phyloP scores from a whole-genome alignment of 1,140 invertebrate species.

The Eufriesea mexicana region DNA sequence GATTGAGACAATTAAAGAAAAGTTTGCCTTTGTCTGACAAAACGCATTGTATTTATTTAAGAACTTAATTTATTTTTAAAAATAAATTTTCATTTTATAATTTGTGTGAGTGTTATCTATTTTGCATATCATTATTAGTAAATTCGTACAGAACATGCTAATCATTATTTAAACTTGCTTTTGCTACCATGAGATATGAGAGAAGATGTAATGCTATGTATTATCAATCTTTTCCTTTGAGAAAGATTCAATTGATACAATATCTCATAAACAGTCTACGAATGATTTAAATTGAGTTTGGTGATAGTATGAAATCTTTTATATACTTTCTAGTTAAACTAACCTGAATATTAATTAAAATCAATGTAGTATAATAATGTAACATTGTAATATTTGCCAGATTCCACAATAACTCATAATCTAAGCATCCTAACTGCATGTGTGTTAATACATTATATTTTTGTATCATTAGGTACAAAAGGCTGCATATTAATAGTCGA shows the following conservation, averaged over 20 bases:
- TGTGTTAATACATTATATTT: slow-evolving; percentile 37
- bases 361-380: background rate
- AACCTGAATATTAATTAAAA: background rate
- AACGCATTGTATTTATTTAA: background rate
- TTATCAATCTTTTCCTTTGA: background rate
- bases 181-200: background rate
- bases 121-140: background rate
- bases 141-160: background rate
- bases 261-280: background rate
- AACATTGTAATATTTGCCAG: background rate
- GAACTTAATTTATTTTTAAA: background rate
- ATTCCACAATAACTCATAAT: background rate
- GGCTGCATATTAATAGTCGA: slow-evolving; percentile 43
- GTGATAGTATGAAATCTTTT: background rate
- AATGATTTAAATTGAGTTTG: background rate
- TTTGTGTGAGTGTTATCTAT: slow-evolving; percentile 4
- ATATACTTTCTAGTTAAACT: background rate
- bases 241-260: background rate
- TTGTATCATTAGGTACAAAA: slow-evolving; percentile 38
- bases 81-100: slow-evolving; percentile 8
- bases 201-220: no score
- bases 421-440: background rate
- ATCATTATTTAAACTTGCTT: background rate
- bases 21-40: background rate
- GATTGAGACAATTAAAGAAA: background rate